Conservation (phyloP, 2,797 vertebrate species). For the Syncerus caffer region DNA sequence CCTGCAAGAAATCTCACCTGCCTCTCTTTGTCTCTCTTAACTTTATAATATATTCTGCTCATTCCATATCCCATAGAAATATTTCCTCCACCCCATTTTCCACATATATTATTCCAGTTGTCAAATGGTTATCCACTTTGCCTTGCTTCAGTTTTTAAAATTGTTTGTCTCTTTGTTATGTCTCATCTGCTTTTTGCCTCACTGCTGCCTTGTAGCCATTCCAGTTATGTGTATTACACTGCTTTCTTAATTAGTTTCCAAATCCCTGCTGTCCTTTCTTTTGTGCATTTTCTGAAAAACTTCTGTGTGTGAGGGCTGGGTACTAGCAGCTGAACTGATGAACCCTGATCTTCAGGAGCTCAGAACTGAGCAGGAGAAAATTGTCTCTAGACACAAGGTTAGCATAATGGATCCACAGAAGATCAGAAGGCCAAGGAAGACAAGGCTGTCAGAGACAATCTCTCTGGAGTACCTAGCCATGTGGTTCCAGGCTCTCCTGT, state of each 20-base stretch:
- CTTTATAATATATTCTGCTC: neutral
- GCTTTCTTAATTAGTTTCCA: neutral
- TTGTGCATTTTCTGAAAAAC: neutral
- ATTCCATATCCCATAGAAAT: neutral
- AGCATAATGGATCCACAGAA: neutral
- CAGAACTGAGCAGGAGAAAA: neutral
- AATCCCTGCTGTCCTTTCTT: neutral
- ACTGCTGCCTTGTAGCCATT: neutral
- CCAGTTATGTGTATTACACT: fast-evolving
- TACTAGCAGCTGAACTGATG: neutral
- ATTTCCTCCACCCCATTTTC: neutral
- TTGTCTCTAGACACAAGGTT: too few relatives aligned
- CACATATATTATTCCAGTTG: neutral
- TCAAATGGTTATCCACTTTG: neutral
- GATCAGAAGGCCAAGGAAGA: neutral
- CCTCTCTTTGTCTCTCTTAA: neutral
- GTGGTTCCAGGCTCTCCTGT: fast-evolving
- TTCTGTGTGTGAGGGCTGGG: neutral
- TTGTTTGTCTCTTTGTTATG: neutral
- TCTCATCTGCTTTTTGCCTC: neutral
- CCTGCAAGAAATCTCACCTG: neutral
- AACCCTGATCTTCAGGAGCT: neutral
- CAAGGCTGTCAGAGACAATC: neutral
- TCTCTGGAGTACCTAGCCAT: neutral
- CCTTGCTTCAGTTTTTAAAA: neutral